Evolutionary conservation across 92 coral and sea anemone genomes (phyloP), one percentile per base, ranked within the genome.

Genomic region (Isaurus tuberculatus): DNA sequence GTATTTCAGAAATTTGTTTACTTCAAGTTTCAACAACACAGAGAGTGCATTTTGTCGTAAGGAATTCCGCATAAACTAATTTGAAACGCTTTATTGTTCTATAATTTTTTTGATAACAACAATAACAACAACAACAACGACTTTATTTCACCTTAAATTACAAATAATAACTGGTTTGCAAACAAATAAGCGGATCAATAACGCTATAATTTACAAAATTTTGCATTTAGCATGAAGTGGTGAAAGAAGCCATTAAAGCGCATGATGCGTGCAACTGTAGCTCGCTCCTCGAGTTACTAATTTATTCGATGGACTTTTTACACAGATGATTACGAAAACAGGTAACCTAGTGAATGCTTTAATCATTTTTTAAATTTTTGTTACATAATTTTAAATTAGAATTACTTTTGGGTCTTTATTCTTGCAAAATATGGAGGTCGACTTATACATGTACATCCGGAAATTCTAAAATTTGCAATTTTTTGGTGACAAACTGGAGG

Each of bases 41-140:
- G 70, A 65, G 70, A 65, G 34, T 65, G 70, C 70, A 65, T 65
- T 65, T 65, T 65, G 70, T 65, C 70, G 70, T 27, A 65, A 65
- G 70, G 34, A 65, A 65, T 65, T 26, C 36, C 70, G 70, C 70
- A 65, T 65, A 65, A 65, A 65, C 70, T 65, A 65, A 20, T 25
- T 65, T 65, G 70, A 65, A 65, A 65, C 36, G 70, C 70, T 25
- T 65, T 65, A 25, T 65, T 65, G 70, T 65, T 65, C 70, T 65
- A 65, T 65, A 65, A 4, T 22, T 65, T 65, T 27, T 25, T 65
- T 65, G n/a, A n/a, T n/a, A n/a, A n/a, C n/a, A n/a, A n/a, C n/a
- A n/a, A n/a, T n/a, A n/a, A n/a, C n/a, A n/a, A n/a, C n/a, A n/a
- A n/a, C n/a, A n/a, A n/a, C n/a, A n/a, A n/a, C n/a, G n/a, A n/a